These are phyloP conservation scores for Cepaea nemoralis DNA, from an alignment of 1,140 invertebrate genomes.

Conservation along the genomic window DNA sequence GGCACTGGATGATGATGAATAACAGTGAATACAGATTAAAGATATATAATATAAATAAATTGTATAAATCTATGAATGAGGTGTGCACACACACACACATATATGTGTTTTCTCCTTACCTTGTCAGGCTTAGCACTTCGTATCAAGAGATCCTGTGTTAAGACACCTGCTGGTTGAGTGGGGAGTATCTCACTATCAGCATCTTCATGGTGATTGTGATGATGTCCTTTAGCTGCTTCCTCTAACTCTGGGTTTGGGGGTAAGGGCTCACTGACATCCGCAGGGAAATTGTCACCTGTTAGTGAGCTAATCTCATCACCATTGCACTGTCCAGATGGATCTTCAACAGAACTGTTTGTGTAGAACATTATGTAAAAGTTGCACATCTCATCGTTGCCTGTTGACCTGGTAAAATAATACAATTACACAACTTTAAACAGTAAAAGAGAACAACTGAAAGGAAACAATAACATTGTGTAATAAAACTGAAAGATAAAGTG, in stretches of 20 bases:
- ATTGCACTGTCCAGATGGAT: slow-evolving; percentile 52
- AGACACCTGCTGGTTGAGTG: background rate
- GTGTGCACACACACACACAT: too few relatives aligned
- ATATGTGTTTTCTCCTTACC: background rate
- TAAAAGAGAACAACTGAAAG: too few relatives aligned
- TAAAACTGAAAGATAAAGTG: too few relatives aligned
- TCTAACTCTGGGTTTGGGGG: slow-evolving; percentile 73
- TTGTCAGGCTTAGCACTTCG: background rate
- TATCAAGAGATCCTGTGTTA: slow-evolving; percentile 7
- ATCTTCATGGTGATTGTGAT: slow-evolving; percentile 51
- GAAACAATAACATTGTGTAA: too few relatives aligned
- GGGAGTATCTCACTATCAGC: background rate
- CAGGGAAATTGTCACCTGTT: slow-evolving; percentile 58
- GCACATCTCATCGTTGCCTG: slow-evolving; percentile 98
- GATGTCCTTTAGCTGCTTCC: slow-evolving; percentile 67
- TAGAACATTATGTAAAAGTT: slow-evolving; percentile 99
- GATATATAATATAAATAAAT: too few relatives aligned
- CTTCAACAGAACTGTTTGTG: slow-evolving; percentile 76
- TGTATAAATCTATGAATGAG: too few relatives aligned
- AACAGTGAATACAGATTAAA: too few relatives aligned
- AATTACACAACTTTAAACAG: too few relatives aligned
- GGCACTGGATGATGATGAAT: too few relatives aligned
- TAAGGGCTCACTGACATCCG: slow-evolving; percentile 67
- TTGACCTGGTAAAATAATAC: slow-evolving; percentile 76
- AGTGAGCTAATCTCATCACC: slow-evolving; percentile 52